Base-by-base conservation (phyloP, 1,140 invertebrate species). In the Leptinotarsa texana region DNA sequence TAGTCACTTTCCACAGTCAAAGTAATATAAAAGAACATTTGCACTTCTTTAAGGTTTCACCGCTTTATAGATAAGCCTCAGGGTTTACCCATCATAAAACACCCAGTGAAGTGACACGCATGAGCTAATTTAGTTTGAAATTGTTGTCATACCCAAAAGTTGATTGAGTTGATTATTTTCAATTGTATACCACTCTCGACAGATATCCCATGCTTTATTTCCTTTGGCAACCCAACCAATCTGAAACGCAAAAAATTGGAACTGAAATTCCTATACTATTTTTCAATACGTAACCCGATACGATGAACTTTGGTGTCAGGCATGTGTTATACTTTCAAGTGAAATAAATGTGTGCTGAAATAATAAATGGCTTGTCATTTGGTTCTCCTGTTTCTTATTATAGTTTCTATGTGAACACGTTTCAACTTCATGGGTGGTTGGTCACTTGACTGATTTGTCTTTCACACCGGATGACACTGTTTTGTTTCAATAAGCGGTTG, bases 331-430 rank as follows among this genome's bases (percentile, higher is more conserved):
- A 66, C 61, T 66, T 33, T 24, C 3, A 33, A 66, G 13, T 21
- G 17, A 66, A 66, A 66, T 33, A 66, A 66, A 33, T 66, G 63
- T 66, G 22, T 33, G 63, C 27, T 66, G 63, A 33, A 66, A 66
- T 66, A 66, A 66, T 33, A 66, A 66, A 66, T 66, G 17, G 3
- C 63, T 66, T 66, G 21, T 24, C 63, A 66, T 66, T 66, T 66
- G 21, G 13, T 24, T 22, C 13, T 22, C n/a, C 24, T 66, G 15
- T 22, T 66, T 17, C 51, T 6, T 18, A 57, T 57, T 57, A 3
- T 57, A 18, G 51, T 15, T 57, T 57, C 1, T 66, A 22, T 66
- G 13, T 66, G 17, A 66, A 66, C 13, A 66, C 27, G 22, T 66
- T 66, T 33, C 22, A 17, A 66, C 21, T 66, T 33, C 63, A 66